Base-by-base conservation (phyloP, 2,797 vertebrate genomes). In the Odontamblyopus rebecca region DNA sequence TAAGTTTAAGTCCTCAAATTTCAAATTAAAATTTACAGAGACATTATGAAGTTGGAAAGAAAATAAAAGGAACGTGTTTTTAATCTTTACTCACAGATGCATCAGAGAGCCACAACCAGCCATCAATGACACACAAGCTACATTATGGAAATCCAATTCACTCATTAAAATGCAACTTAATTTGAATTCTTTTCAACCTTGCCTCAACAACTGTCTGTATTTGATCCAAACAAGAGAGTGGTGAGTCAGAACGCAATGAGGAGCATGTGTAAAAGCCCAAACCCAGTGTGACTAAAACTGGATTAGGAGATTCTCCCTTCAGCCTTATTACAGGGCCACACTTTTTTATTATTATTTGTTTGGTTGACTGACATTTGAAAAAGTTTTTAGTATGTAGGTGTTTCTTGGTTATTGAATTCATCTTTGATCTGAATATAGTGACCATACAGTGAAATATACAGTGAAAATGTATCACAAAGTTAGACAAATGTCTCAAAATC, bases 131-230 rank as follows among this genome's bases (percentile, higher is more conserved):
- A 16, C 57, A 60, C n/a, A 60, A 11, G 27, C 27, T 18, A 30
- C 57, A 41, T 85, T 87, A 88, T 89, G 88, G 79, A 90, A 85
- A 90, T 86, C 19, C 0, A 23, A 82, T 81, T 78, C 79, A 68
- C 77, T 75, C n/a, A 84, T 86, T 88, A 35, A 85, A 79, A 87
- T 89, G 79, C 75, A 74, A 68, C 73, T 84, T 71, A 13, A 67
- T 83, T 82, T 74, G 12, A 75, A 75, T 86, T 79, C 62, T 79
- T 90, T 88, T 81, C 65, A 79, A 70, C 73, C 76, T 71, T 80
- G 77, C 74, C 65, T 67, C 73, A 11, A 61, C 59, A 32, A 61
- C 29, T 73, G 15, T 15, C 38, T 48, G 41, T 61, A 79, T 85
- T 79, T 84, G 82, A 85, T 82, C 64, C 50, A 68, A 78, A 79